Evolutionary conservation across 2,888 invertebrate genomes (phyloP).

Genomic region (Falcaria lacertinaria): DNA sequence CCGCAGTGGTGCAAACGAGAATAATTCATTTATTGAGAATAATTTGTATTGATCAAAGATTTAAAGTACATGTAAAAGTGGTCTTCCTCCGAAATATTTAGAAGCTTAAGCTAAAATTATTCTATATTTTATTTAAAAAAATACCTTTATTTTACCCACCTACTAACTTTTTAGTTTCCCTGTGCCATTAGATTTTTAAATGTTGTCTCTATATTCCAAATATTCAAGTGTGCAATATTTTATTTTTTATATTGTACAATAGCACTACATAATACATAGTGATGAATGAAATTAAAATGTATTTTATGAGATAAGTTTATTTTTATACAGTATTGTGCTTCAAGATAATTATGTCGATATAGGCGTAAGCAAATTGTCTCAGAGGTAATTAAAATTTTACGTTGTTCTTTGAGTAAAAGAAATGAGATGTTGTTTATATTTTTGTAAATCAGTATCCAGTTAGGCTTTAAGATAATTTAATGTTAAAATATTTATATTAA

Average conservation of each 20-base stretch:
- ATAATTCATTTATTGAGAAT: too few relatives aligned
- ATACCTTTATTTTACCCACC: constrained; percentile 49
- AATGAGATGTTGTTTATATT: constrained; percentile 49
- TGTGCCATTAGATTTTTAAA: constrained; percentile 49
- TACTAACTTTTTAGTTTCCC: constrained; percentile 34
- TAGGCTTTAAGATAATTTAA: constrained; percentile 24
- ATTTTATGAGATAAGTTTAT: constrained; percentile 1
- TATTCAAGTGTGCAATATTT: constrained; percentile 26
- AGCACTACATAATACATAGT: constrained; percentile 2
- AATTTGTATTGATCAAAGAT: too few relatives aligned
- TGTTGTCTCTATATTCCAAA: not conserved
- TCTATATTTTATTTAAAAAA: constrained; percentile 27
- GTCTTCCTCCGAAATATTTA: constrained; percentile 49
- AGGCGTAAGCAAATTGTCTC: constrained; percentile 19
- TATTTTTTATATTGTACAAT: constrained; percentile 12
- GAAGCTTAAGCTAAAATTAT: constrained; percentile 25
- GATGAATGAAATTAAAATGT: not conserved
- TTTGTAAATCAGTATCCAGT: constrained; percentile 48
- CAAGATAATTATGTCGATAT: constrained; percentile 11
- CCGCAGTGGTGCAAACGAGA: too few relatives aligned
- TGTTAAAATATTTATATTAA: constrained; percentile 11
- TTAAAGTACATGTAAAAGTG: constrained; percentile 7
- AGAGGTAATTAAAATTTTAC: constrained; percentile 12
- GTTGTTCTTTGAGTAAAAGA: too few relatives aligned
- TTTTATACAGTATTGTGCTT: constrained; percentile 5